phyloP scores from a whole-genome alignment of 2,888 invertebrate species.

The Aphrophora alni region DNA sequence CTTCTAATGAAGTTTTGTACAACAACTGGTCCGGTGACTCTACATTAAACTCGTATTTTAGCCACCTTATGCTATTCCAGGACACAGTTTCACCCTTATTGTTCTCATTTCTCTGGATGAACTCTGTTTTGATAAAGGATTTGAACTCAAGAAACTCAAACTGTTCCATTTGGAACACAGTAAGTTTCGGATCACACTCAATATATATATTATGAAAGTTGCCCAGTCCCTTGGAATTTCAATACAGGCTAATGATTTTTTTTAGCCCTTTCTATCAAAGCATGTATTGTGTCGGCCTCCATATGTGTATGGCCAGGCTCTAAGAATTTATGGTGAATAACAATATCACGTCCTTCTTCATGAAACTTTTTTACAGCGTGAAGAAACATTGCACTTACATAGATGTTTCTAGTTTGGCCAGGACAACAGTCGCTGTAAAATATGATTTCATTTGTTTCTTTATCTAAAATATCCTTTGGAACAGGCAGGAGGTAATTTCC shows the following conservation, averaged over 20 bases:
- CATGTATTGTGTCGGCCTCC: too few species aligned
- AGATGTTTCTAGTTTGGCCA: slow-evolving; percentile 37
- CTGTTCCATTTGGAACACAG: slow-evolving; percentile 22
- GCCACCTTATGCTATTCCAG: slow-evolving; percentile 2
- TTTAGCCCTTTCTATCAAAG: neutral
- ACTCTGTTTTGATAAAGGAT: slow-evolving; percentile 17
- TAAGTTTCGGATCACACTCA: slow-evolving; percentile 24
- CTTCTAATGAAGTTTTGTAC: slow-evolving; percentile 10
- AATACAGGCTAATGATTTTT: slow-evolving; percentile 14
- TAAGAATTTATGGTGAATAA: slow-evolving; percentile 24
- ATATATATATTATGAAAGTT: neutral
- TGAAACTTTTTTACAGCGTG: slow-evolving; percentile 16
- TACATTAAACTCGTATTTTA: neutral
- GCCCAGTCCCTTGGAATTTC: slow-evolving; percentile 10
- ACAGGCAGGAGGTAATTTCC: slow-evolving; percentile 30
- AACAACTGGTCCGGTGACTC: slow-evolving; percentile 23
- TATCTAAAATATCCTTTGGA: neutral
- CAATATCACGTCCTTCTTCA: slow-evolving; percentile 15
- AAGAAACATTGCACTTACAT: slow-evolving; percentile 26
- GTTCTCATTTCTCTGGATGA: slow-evolving; percentile 27
- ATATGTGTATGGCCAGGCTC: too few species aligned
- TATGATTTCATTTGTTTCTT: slow-evolving; percentile 15
- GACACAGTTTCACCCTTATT: slow-evolving; percentile 13
- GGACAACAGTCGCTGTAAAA: slow-evolving; percentile 37
- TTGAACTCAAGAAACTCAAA: slow-evolving; percentile 23